Base-by-base conservation (phyloP, 2,113 vertebrate species). In the Leucosticte australis region DNA sequence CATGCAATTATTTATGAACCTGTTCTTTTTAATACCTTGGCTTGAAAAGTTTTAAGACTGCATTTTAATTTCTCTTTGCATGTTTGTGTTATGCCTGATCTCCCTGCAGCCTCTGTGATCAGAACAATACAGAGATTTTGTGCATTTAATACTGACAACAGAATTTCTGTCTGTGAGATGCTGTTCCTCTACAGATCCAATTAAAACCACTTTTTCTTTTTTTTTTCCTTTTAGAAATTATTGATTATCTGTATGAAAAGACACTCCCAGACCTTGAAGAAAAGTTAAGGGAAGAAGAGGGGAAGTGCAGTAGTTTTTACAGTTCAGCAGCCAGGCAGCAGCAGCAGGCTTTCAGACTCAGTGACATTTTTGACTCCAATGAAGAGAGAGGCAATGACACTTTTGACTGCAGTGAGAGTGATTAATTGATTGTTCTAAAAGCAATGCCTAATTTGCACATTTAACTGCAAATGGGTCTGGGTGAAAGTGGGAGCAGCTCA, bases 221-320 rank as follows among this genome's bases (percentile, higher is more conserved):
- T 87, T 78, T 69, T 71, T 49, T 22, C 11, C 13, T 28, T 24
- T 13, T 35, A 98, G 98, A 97, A 96, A 98, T 98, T 39, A 28
- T 98, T n/a, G 95, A 97, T 37, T 95, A 97, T 75, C 96, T 98
- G 16, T 96, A 97, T 53, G 75, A 97, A n/a, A 21, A 77, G 10
- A 97, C 77, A 33, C 93, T 98, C n/a, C 98, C 98, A 28, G 35
- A 96, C 67, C n/a, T 98, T 37, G 97, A 97, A 86, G 79, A 90
- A 26, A 84, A 63, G 22, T 62, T 98, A 33, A 20, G 14, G 23
- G 96, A 89, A 74, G 63, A 6, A 22, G 16, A 92, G 47, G 23
- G 12, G 37, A 96, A 73, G 4, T 15, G 1, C 2, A 2, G 0
- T 1, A 3, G 8, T 21, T 26, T 3, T 10, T 7, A 10, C 16